A percentile compares a stretch with the other conserved stretches of the same genome.
Evolutionary conservation across 2,113 vertebrate species (phyloP).

Genomic region (Setophaga kirtlandii): DNA sequence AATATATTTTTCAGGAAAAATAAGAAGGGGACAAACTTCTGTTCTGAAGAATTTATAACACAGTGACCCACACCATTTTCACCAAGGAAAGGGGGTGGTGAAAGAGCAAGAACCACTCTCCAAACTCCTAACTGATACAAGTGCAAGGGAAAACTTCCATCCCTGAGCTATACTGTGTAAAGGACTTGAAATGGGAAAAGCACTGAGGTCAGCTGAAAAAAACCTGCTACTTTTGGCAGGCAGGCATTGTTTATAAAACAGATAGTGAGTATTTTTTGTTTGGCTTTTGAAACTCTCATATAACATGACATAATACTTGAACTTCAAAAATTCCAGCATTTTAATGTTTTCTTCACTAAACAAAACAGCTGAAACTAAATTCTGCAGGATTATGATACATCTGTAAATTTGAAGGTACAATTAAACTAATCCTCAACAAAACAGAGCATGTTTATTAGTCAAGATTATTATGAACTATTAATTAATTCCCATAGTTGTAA

Average conservation of each 20-base stretch:
- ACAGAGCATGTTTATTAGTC: background rate
- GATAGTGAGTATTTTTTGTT: background rate
- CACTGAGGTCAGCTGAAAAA: background rate
- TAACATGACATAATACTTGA: background rate
- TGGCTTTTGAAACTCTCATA: background rate
- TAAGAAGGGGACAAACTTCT: background rate
- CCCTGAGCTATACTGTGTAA: background rate
- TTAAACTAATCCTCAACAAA: background rate
- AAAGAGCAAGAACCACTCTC: background rate
- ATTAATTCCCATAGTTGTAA: background rate
- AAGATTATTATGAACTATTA: background rate
- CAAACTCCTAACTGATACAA: background rate
- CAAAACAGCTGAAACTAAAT: background rate
- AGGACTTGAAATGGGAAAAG: background rate
- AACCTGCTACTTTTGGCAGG: background rate
- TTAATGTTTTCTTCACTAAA: background rate
- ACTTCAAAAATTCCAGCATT: background rate
- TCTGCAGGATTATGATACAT: rapidly evolving
- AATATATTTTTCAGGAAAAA: background rate
- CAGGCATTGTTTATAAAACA: background rate
- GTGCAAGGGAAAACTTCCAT: background rate
- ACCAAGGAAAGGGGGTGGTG: rapidly evolving
- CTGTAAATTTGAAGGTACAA: background rate
- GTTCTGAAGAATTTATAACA: background rate
- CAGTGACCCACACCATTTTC: background rate